phyloP scores from a whole-genome alignment of 2,888 invertebrate species.

The Nephrotoma guestfalica region DNA sequence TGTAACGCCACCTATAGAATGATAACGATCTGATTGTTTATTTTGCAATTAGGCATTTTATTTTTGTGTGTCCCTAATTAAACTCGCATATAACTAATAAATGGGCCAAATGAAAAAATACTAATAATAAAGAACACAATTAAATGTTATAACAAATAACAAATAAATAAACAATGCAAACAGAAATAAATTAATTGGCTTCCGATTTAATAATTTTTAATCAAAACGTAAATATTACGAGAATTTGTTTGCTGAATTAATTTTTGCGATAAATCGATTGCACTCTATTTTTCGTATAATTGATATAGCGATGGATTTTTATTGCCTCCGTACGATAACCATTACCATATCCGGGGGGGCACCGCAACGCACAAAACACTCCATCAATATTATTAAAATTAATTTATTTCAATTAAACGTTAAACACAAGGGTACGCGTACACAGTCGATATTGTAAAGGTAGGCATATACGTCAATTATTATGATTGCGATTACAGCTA shows the following conservation, averaged over 20 bases:
- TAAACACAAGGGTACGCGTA: background rate
- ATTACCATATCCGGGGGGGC: background rate
- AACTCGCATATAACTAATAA: background rate
- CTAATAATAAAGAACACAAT: background rate
- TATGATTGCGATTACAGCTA: background rate
- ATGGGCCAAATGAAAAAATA: background rate
- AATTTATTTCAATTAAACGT: background rate
- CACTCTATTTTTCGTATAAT: background rate
- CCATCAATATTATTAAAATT: background rate
- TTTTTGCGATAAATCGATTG: background rate
- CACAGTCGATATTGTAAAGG: background rate
- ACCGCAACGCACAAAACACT: background rate
- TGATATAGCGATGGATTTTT: background rate
- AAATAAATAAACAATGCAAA: background rate
- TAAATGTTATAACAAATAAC: background rate
- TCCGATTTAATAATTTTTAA: background rate
- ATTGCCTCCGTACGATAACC: background rate
- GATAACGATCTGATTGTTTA: background rate
- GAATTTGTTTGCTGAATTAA: background rate
- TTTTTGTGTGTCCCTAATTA: background rate
- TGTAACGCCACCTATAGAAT: background rate
- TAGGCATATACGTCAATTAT: background rate
- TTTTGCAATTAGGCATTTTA: background rate
- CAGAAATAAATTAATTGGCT: background rate
- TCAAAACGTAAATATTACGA: background rate